A percentile compares a stretch with the other conserved stretches of the same genome.
phyloP scores from a whole-genome alignment of 30 jellyfish, hydroid and myxozoan species.

The Morbakka virulenta region DNA sequence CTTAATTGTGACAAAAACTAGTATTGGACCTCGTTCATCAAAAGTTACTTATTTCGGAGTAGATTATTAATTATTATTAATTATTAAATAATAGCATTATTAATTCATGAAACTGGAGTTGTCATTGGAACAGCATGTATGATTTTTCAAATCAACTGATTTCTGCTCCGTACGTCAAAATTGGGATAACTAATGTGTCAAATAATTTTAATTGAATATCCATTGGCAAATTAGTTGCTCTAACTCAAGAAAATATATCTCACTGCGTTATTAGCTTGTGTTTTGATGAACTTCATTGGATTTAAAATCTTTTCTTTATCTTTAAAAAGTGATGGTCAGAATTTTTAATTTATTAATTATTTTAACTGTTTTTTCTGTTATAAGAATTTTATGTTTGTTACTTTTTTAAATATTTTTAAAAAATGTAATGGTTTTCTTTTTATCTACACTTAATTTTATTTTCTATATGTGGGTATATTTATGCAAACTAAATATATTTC shows the following conservation, averaged over 20 bases:
- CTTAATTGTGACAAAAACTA: too few relatives aligned
- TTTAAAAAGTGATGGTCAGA: conserved; percentile 3
- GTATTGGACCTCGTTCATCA: too few relatives aligned
- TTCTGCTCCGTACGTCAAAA: conserved; percentile 14
- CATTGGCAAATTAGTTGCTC: conserved; percentile 1
- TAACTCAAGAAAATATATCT: conserved; percentile 14
- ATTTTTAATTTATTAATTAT: neutral
- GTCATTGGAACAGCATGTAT: neutral
- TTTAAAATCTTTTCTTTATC: conserved; percentile 2
- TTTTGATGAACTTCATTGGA: conserved; percentile 1
- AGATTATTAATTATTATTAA: too few relatives aligned
- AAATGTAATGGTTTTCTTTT: conserved; percentile 7
- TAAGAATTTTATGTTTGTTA: too few relatives aligned
- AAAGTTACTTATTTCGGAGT: too few relatives aligned
- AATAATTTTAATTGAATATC: conserved; percentile 14
- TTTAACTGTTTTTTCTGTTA: neutral
- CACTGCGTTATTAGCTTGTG: conserved; percentile 33
- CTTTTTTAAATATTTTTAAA: neutral
- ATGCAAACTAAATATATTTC: too few relatives aligned
- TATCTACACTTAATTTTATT: too few relatives aligned
- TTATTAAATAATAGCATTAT: too few relatives aligned
- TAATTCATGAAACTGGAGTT: conserved; percentile 1
- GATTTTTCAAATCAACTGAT: conserved; percentile 15
- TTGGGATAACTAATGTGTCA: conserved; percentile 10
- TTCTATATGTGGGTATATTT: too few relatives aligned